Base-by-base conservation (phyloP, 2,888 invertebrate genomes). In the Ceraclea dissimilis region DNA sequence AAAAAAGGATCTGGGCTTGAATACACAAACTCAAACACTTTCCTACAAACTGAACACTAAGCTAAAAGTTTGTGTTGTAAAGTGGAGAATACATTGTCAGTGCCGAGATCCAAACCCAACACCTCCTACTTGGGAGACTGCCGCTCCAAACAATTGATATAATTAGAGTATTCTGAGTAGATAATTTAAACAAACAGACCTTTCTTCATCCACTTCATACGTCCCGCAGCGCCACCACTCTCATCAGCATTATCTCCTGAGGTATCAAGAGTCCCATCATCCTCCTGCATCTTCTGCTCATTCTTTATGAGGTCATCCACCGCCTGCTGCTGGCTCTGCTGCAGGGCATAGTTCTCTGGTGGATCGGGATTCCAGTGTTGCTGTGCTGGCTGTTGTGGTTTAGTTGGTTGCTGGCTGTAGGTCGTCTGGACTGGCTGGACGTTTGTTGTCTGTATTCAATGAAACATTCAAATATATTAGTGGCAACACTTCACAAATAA, bases 121-220 rank as follows among this genome's bases (percentile, higher is more conserved):
- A n/a, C n/a, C n/a, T n/a, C n/a, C n/a, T n/a, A n/a, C n/a, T n/a
- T n/a, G n/a, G n/a, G n/a, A n/a, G n/a, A n/a, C n/a, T n/a, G n/a
- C n/a, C n/a, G n/a, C n/a, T n/a, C n/a, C n/a, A n/a, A n/a, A n/a
- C n/a, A n/a, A n/a, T n/a, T n/a, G n/a, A n/a, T n/a, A n/a, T n/a
- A n/a, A n/a, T n/a, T n/a, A n/a, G n/a, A n/a, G n/a, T n/a, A n/a
- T n/a, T n/a, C n/a, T n/a, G n/a, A n/a, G n/a, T n/a, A n/a, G n/a
- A n/a, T n/a, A n/a, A n/a, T n/a, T n/a, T n/a, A n/a, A n/a, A n/a
- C n/a, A n/a, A n/a, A 34, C 19, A 17, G 26, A 57, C 57, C 57
- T 51, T 54, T 57, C 47, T 57, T 57, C 22, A 51, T 34, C 57
- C 57, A 57, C 51, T 54, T 57, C 48, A 47, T 57, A 16, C 49